Evolutionary conservation across 2,113 vertebrate species (phyloP).

Genomic region (Azemiops feae): DNA sequence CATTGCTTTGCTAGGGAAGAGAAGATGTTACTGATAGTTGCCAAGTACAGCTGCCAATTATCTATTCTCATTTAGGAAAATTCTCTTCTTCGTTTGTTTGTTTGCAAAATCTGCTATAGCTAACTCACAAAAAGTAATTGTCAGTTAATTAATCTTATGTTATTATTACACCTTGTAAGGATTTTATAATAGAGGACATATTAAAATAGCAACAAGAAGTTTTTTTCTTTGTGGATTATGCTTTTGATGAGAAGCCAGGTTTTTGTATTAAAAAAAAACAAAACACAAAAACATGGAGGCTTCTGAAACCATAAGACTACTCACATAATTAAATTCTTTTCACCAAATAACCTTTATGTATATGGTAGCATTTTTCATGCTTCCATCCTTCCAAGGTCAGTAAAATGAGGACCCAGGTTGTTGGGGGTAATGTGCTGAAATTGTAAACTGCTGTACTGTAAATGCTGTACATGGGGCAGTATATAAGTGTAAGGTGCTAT

Average conservation of each 20-base stretch:
- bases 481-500: not conserved
- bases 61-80: constrained; percentile 1
- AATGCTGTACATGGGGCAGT: not conserved
- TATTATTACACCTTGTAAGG: not conserved
- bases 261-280: constrained; percentile 15
- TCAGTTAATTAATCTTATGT: constrained; percentile 2
- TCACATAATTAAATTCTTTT: not conserved
- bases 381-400: too few species aligned
- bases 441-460: not conserved
- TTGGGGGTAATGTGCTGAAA: not conserved
- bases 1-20: not conserved
- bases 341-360: not conserved
- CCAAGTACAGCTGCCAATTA: not conserved
- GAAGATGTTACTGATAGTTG: not conserved
- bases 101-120: not conserved
- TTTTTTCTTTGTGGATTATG: constrained; percentile 12
- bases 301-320: not conserved
- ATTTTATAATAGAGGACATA: not conserved
- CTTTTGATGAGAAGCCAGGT: not conserved
- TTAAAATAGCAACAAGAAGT: constrained; percentile 7
- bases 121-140: not conserved
- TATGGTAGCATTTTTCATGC: not conserved
- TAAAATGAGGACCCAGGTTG: not conserved
- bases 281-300: not conserved
- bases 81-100: not conserved